Evolutionary conservation across 1,140 invertebrate species (phyloP), one percentile per base, ranked within the genome.

Genomic region (Ceratoteleas bidentatus): DNA sequence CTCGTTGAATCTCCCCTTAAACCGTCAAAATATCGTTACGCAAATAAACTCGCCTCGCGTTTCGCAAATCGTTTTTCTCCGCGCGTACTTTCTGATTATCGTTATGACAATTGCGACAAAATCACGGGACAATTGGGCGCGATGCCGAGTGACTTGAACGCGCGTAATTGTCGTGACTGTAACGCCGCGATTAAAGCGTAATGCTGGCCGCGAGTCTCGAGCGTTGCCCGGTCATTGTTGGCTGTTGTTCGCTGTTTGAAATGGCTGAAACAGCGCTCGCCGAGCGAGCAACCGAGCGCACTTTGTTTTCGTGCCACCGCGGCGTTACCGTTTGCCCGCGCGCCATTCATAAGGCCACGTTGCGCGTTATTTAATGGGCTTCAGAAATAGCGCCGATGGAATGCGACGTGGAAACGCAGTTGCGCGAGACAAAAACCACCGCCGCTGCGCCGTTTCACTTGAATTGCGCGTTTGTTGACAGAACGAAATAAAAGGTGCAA

Each of bases 151-250:
- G 72, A 66, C 54, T 68, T 75, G 32, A 68, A 76, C 56, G 64
- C 73, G 45, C 54, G 49, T 68, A 53, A 66, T 76, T 60, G 57
- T n/a, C 49, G n/a, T 7, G 15, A 14, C 16, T 15, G 45, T 36
- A 62, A 69, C 50, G 10, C 43, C 54, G 57, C 62, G 61, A 69
- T 75, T 60, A 64, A 60, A 75, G 24, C 24, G 54, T 43, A 45
- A 58, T 53, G 9, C 24, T 47, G 61, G 13, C 45, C 9, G 61
- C 38, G 47, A 52, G 68, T 66, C 62, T 61, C 62, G 73, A 77
- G 64, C 64, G 53, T 56, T 47, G 45, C 60, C 16, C 60, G 75
- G 75, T 68, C 75, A 78, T 78, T 78, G 75, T 78, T 78, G 65
- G 49, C 24, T 24, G 24, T 24, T n/a, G n/a, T n/a, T n/a, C n/a